These are phyloP conservation scores for Holothuria glaberrima DNA, from an alignment of 35 echinoderm and acorn worm genomes.

Conservation along the genomic window DNA sequence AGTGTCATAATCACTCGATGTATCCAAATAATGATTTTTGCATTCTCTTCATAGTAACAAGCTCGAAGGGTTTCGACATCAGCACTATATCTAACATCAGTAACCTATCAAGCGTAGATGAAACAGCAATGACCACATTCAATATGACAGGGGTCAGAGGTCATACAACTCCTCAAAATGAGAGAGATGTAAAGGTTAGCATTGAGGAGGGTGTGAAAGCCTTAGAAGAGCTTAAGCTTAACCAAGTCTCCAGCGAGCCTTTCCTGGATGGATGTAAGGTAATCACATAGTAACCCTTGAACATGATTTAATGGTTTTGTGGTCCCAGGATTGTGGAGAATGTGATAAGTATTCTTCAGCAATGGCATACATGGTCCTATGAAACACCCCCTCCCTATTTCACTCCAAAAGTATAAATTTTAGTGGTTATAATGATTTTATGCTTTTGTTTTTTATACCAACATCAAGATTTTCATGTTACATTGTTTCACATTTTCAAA, in stretches of 20 bases:
- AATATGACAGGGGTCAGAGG: slow-evolving; percentile 28
- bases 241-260: slow-evolving; percentile 33
- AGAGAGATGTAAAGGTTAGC: not conserved
- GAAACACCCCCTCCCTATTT: no score
- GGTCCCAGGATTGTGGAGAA: no score
- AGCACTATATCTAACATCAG: slow-evolving; percentile 79
- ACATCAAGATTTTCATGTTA: no score
- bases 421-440: no score
- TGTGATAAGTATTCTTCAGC: no score
- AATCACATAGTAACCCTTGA: no score
- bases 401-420: no score
- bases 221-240: slow-evolving; percentile 67
- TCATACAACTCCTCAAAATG: slow-evolving; percentile 2
- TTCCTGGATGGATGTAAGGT: slow-evolving; percentile 99
- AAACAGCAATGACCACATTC: slow-evolving; percentile 73
- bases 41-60: not conserved
- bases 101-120: slow-evolving; percentile 65
- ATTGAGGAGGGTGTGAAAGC: slow-evolving; percentile 45
- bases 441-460: no score
- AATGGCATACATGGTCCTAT: no score
- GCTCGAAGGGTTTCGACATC: not conserved
- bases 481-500: no score
- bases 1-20: no score
- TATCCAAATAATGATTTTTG: not conserved
- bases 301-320: no score